Conservation (phyloP, 2,113 vertebrate species). For the Sula dactylatra region DNA sequence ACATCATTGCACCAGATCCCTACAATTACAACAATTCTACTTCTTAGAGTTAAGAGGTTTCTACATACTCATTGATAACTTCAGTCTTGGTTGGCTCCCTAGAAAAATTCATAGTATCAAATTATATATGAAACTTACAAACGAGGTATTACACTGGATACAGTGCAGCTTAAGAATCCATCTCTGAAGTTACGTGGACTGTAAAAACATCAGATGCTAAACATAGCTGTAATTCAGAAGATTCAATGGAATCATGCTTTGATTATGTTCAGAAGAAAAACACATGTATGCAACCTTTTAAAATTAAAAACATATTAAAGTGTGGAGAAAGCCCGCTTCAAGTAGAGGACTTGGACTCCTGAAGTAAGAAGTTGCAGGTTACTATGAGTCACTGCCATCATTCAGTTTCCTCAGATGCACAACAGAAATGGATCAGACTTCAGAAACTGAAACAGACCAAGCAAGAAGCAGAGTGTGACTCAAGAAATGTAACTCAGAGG, state of each 20-base stretch:
- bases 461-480: not conserved
- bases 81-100: not conserved
- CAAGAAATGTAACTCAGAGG: conserved; percentile 7
- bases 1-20: not conserved
- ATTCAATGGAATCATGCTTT: not conserved
- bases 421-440: conserved; percentile 24
- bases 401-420: conserved; percentile 10
- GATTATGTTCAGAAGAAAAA: conserved; percentile 55
- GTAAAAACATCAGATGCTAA: not conserved
- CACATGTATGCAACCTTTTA: not conserved
- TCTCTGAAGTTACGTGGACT: not conserved
- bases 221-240: not conserved
- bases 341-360: not conserved
- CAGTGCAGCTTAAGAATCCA: not conserved
- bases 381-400: not conserved
- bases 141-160: not conserved
- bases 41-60: not conserved
- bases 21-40: not conserved
- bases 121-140: not conserved
- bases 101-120: not conserved
- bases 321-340: conserved; percentile 24
- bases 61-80: not conserved
- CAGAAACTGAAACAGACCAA: conserved; percentile 3
- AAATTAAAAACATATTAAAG: conserved; percentile 44
- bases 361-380: conserved; percentile 17